Conservation (phyloP, 2,888 invertebrate genomes). For the Noctua janthe region DNA sequence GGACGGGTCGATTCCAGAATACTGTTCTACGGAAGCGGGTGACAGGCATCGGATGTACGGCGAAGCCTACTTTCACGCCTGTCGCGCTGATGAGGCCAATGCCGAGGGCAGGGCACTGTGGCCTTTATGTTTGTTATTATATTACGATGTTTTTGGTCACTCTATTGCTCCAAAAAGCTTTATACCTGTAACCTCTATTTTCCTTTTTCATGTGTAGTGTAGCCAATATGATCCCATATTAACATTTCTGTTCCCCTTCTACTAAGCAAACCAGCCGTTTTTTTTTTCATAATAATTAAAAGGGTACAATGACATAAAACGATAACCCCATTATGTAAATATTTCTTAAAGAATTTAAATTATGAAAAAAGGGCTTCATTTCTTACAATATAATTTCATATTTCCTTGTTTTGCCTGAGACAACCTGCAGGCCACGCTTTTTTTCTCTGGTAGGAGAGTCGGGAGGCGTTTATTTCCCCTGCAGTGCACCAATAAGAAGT, state of each 20-base stretch:
- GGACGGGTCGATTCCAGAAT: slow-evolving; percentile 72
- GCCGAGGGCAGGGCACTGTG: slow-evolving; percentile 59
- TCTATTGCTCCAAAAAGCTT: neutral
- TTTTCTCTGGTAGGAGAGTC: too few species aligned
- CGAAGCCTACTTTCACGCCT: slow-evolving; percentile 82
- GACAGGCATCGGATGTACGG: slow-evolving; percentile 80
- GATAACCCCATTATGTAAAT: neutral
- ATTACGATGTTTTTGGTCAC: slow-evolving; percentile 12
- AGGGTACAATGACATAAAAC: neutral
- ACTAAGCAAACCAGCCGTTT: neutral
- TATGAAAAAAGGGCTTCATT: slow-evolving; percentile 10
- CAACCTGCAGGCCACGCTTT: neutral
- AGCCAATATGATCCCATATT: too few species aligned
- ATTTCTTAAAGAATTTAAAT: slow-evolving; percentile 10
- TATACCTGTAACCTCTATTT: neutral
- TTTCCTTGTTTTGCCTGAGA: neutral
- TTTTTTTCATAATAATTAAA: neutral
- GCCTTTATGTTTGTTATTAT: slow-evolving; percentile 40
- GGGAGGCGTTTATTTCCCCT: neutral
- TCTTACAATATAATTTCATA: neutral
- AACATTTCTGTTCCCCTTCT: neutral
- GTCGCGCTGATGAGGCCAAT: slow-evolving; percentile 79
- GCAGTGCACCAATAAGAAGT: neutral
- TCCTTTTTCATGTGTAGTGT: neutral
- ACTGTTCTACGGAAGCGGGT: slow-evolving; percentile 78